Percentiles rank a stretch among this genome's conserved stretches.
phyloP scores from a whole-genome alignment of 2,113 vertebrate species.

The Silurus glanis region DNA sequence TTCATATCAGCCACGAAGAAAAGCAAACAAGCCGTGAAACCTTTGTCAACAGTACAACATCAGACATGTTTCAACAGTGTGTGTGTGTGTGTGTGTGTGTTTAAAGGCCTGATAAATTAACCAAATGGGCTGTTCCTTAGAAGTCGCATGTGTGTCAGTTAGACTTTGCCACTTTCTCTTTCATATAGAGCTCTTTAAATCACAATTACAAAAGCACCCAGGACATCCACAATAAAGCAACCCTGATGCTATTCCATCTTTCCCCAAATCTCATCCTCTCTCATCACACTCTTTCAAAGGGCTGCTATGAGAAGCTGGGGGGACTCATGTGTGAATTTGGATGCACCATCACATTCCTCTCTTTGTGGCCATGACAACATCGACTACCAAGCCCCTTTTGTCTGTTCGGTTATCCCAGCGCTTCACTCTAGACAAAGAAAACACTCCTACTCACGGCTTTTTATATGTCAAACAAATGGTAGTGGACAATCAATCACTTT shows the following conservation, averaged over 20 bases:
- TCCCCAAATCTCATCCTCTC: conserved; percentile 20
- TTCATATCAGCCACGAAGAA: conserved; percentile 46
- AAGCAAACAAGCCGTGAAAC: conserved; percentile 49
- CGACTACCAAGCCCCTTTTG: conserved; percentile 42
- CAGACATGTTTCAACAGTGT: conserved; percentile 56
- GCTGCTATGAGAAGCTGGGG: neutral
- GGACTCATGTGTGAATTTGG: conserved; percentile 54
- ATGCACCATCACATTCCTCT: conserved; percentile 63
- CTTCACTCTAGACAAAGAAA: conserved; percentile 23
- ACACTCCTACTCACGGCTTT: neutral
- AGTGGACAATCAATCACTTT: conserved; percentile 9
- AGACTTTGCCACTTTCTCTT: conserved; percentile 12
- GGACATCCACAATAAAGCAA: conserved; percentile 17
- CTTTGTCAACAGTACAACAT: conserved; percentile 50
- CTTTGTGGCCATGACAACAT: conserved; percentile 62
- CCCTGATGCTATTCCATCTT: neutral
- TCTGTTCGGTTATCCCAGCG: conserved; percentile 22
- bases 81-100: neutral
- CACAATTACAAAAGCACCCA: neutral
- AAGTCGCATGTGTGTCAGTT: conserved; percentile 24
- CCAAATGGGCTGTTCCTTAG: neutral
- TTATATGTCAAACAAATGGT: conserved; percentile 1
- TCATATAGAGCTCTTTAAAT: conserved; percentile 1
- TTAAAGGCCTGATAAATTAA: conserved; percentile 52
- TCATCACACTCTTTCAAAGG: conserved; percentile 59